Base-by-base conservation (phyloP, 2,113 vertebrate species). In the Catharus minimus region DNA sequence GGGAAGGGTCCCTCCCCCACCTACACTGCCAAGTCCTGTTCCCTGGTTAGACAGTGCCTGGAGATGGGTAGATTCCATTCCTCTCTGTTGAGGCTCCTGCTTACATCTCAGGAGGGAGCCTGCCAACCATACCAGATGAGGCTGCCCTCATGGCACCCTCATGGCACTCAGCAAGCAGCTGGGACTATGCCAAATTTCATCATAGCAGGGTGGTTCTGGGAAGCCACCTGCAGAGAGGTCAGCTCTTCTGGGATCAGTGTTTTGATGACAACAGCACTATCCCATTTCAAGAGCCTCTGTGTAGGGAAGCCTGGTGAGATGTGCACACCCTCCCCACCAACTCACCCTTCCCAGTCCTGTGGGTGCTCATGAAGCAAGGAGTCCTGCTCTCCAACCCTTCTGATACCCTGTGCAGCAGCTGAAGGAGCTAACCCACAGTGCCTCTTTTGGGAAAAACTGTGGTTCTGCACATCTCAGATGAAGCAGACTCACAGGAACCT, bases 121-220 rank as follows among this genome's bases (percentile, higher is more conserved):
- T 88, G 28, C 28, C 0, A 0, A 21, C 39, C 5, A 0, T 38
- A 11, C 10, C 2, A 2, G 43, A 66, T 21, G 53, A 69, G 55
- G 41, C 50, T 84, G 52, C 23, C 15, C 28, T 79, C 53, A 33
- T 3, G 22, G 50, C 1, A 0, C 15, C 55, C 18, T 23, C 26
- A 38, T 33, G 58, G 58, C 38, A 23, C 11, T 24, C 41, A 50
- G 21, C 41, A 60, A 85, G 49, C n/a, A 36, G 17, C n/a, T 52
- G 53, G 41, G 44, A 52, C 57, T 44, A 7, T 18, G 13, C 39
- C 57, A 0, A n/a, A 5, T 38, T 60, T 72, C 57, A 47, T 44
- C 44, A 9, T 2, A 26, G 3, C 0, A 1, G 5, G 17, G 7
- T 17, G 68, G 36, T 14, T 67, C 36, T 28, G 15, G 30, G 26